phyloP scores from a whole-genome alignment of 2,113 vertebrate species.

The Nannospalax galili region DNA sequence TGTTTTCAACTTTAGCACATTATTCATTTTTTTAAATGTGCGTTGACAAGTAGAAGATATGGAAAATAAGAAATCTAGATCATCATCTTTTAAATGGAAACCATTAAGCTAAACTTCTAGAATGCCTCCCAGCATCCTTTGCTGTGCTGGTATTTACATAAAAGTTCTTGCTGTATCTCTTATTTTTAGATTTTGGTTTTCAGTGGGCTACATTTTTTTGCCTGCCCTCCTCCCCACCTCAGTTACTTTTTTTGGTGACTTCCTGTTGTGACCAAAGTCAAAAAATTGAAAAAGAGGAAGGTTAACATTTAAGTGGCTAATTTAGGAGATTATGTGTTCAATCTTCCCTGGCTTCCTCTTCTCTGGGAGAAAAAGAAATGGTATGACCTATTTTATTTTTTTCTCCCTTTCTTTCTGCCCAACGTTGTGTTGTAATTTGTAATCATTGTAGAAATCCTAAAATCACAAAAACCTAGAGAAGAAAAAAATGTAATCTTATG shows the following conservation, averaged over 20 bases:
- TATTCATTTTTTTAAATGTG: constrained; percentile 59
- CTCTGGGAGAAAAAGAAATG: not conserved
- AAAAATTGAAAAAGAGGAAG: constrained; percentile 29
- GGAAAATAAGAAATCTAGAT: constrained; percentile 59
- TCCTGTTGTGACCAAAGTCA: constrained; percentile 40
- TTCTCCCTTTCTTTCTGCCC: not conserved
- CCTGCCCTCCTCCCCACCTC: not conserved
- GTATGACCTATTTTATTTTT: not conserved
- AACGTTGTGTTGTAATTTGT: not conserved
- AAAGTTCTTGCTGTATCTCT: constrained; percentile 1
- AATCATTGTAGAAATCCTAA: constrained; percentile 33
- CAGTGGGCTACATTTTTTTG: not conserved
- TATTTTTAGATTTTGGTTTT: constrained; percentile 47
- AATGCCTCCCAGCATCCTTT: not conserved
- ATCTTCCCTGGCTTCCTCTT: not conserved
- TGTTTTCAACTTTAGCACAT: constrained; percentile 52
- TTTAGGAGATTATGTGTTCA: not conserved
- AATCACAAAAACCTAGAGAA: not conserved
- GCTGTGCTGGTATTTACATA: not conserved
- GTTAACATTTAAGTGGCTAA: constrained; percentile 11
- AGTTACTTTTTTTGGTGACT: constrained; percentile 35
- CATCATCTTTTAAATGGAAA: constrained; percentile 23
- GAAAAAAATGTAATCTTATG: not conserved
- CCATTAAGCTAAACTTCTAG: not conserved
- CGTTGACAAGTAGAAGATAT: constrained; percentile 53